Percentiles rank a stretch among this genome's conserved stretches.
phyloP scores from a whole-genome alignment of 2,113 vertebrate genomes.

The Taurulus bubalis region DNA sequence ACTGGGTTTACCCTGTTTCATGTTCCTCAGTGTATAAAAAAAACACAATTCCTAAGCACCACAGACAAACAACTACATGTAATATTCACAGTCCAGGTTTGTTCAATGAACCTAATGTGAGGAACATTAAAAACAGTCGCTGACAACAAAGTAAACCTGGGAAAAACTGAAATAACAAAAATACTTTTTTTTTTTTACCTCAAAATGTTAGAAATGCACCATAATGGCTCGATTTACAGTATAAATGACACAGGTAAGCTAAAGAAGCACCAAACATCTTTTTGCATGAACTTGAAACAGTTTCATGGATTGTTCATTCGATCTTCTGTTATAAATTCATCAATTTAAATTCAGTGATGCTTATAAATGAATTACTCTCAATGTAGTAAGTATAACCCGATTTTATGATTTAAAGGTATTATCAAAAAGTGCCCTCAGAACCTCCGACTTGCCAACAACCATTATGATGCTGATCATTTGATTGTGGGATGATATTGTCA shows the following conservation, averaged over 20 bases:
- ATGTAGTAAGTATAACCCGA: conserved; percentile 38
- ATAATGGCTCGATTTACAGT: conserved; percentile 81
- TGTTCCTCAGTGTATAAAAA: conserved; percentile 82
- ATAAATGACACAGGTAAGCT: conserved; percentile 75
- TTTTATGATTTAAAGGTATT: conserved; percentile 83
- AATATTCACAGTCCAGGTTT: conserved; percentile 76
- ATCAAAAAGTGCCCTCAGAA: conserved; percentile 90
- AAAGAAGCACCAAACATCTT: conserved; percentile 90
- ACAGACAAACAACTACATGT: conserved; percentile 76
- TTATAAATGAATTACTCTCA: conserved; percentile 40
- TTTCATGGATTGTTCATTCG: conserved; percentile 44
- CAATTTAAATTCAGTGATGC: conserved; percentile 76
- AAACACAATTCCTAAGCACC: conserved; percentile 78
- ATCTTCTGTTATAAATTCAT: conserved; percentile 76
- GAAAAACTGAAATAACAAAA: conserved; percentile 58
- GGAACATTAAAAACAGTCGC: conserved; percentile 66
- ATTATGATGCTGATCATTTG: conserved; percentile 71
- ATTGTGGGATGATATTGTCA: conserved; percentile 71
- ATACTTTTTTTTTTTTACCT: conserved; percentile 35
- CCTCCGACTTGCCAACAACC: conserved; percentile 82
- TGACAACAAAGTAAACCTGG: conserved; percentile 63
- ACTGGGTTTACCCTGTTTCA: conserved; percentile 90
- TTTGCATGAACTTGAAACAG: conserved; percentile 79
- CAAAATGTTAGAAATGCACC: conserved; percentile 81
- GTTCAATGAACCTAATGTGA: conserved; percentile 70